phyloP scores from a whole-genome alignment of 2,888 invertebrate genomes.

The Oxystoma pomonae region DNA sequence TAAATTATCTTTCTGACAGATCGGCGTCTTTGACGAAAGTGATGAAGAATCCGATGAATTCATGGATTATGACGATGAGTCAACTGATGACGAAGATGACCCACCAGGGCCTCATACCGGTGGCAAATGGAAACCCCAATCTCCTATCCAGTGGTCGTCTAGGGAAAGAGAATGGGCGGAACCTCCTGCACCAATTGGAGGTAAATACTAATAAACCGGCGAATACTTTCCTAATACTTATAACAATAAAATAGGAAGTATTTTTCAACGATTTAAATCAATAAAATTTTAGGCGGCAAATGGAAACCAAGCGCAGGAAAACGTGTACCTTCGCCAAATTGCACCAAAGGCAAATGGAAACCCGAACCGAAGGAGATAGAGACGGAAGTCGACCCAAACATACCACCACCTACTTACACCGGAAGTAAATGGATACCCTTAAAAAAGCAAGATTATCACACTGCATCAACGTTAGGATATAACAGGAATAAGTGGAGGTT shows the following conservation, averaged over 20 bases:
- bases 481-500: conserved; percentile 3
- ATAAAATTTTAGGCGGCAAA: conserved; percentile 54
- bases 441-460: conserved; percentile 21
- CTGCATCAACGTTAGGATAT: neutral
- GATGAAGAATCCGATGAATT: conserved; percentile 40
- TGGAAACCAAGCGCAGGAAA: conserved; percentile 52
- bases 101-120: conserved; percentile 58
- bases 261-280: conserved; percentile 2
- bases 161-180: conserved; percentile 54
- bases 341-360: conserved; percentile 60
- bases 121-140: conserved; percentile 72
- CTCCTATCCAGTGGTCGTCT: conserved; percentile 42
- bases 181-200: conserved; percentile 54
- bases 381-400: conserved; percentile 21
- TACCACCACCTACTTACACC: conserved; percentile 39
- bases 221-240: too few species aligned
- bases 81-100: conserved; percentile 47
- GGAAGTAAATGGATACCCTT: conserved; percentile 58
- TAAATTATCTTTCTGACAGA: neutral
- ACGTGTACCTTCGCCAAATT: conserved; percentile 39
- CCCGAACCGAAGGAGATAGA: conserved; percentile 2
- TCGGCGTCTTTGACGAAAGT: conserved; percentile 31
- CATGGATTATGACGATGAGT: conserved; percentile 37
- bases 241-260: neutral
- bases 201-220: too few species aligned